A percentile compares a stretch with the other conserved stretches of the same genome.
Evolutionary conservation across 2,113 vertebrate species (phyloP).

Genomic region (Mustelus asterias): DNA sequence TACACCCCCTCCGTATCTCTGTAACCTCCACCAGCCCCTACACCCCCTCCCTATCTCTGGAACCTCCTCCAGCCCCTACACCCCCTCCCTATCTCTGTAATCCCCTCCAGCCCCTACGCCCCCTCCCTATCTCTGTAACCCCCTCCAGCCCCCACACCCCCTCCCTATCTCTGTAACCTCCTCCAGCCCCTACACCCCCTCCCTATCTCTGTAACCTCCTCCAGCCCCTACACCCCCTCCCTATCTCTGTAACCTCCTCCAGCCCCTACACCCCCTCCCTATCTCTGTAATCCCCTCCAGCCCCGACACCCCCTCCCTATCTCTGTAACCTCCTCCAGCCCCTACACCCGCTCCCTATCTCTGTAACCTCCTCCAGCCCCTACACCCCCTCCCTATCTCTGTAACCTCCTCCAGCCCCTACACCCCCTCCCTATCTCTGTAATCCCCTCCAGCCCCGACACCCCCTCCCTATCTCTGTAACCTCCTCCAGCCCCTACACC

Average conservation of each 20-base stretch:
- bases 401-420: no score
- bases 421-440: no score
- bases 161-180: background rate
- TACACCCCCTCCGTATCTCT: background rate
- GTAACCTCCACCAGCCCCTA: no score
- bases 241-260: no score
- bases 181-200: background rate
- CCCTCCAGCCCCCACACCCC: background rate
- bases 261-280: background rate
- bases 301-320: background rate
- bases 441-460: no score
- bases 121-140: background rate
- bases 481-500: no score
- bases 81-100: background rate
- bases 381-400: no score
- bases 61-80: no score
- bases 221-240: no score
- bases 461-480: no score
- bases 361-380: background rate
- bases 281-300: background rate
- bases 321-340: background rate
- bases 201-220: no score
- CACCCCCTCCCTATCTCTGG: no score
- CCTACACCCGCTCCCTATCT: background rate
- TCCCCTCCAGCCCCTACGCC: background rate